Percentiles rank a stretch among this genome's conserved stretches.
phyloP scores from a whole-genome alignment of 2,888 invertebrate genomes.

The Phasia obesa region DNA sequence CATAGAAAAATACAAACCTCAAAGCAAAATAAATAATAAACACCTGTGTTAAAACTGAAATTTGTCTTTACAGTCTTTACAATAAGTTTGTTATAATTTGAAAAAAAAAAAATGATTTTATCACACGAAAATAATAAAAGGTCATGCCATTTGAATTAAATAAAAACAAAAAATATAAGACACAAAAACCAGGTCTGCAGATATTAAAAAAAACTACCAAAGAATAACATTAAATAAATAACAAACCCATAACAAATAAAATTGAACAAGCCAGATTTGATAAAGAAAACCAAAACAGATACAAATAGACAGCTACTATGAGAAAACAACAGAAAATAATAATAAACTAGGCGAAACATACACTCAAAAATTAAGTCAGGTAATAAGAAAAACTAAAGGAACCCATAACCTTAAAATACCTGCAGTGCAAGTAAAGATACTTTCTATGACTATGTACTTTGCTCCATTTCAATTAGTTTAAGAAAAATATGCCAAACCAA shows the following conservation, averaged over 20 bases:
- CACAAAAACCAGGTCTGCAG: conserved; percentile 19
- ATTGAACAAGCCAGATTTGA: conserved; percentile 17
- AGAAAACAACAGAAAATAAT: not conserved
- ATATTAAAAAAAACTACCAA: conserved; percentile 12
- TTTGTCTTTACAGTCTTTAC: conserved; percentile 26
- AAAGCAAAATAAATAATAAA: conserved; percentile 29
- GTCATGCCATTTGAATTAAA: conserved; percentile 60
- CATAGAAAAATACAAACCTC: not conserved
- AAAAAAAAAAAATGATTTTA: conserved; percentile 53
- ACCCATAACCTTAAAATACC: too few relatives aligned
- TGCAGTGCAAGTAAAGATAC: too few relatives aligned
- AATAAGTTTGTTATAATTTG: conserved; percentile 21
- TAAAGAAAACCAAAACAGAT: conserved; percentile 8
- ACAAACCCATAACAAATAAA: conserved; percentile 27
- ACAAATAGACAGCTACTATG: not conserved
- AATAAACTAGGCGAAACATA: not conserved
- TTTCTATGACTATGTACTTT: too few relatives aligned
- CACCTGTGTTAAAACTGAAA: conserved; percentile 59
- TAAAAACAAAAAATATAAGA: conserved; percentile 15
- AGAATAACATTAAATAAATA: conserved; percentile 2
- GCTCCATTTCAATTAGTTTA: too few relatives aligned
- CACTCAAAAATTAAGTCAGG: not conserved
- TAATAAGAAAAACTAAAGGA: too few relatives aligned
- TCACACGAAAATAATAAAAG: conserved; percentile 56
- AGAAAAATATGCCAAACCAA: too few relatives aligned